Conservation (phyloP, 2,888 invertebrate genomes). For the Ethmia dodecea region DNA sequence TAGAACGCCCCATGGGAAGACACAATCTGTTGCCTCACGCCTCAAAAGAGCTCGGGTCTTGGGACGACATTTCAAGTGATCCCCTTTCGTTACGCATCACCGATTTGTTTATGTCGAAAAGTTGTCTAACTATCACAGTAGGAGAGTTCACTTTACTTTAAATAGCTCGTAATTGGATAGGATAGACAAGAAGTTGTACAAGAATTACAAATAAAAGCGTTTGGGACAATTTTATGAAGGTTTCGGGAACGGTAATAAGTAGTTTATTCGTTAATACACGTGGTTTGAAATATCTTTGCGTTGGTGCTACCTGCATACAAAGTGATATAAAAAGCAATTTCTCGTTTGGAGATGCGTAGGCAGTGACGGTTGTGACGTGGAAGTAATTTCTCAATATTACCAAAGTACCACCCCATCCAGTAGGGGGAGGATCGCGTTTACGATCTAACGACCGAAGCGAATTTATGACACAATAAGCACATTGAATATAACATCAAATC, state of each 20-base stretch:
- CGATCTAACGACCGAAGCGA: slow-evolving; percentile 1
- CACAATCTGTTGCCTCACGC: slow-evolving; percentile 27
- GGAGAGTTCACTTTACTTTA: not conserved
- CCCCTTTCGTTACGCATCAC: slow-evolving; percentile 31
- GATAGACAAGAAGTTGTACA: not conserved
- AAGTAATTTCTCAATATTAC: slow-evolving; percentile 28
- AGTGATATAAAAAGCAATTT: slow-evolving; percentile 11
- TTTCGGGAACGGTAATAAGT: too few species aligned
- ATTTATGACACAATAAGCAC: slow-evolving; percentile 13
- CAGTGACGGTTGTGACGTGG: slow-evolving; percentile 21
- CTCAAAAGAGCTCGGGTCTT: too few species aligned
- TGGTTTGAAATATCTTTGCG: not conserved
- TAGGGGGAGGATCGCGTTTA: not conserved
- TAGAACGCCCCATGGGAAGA: slow-evolving; percentile 41
- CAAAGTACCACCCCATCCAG: slow-evolving; percentile 10
- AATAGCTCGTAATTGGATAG: not conserved
- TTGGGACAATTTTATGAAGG: not conserved
- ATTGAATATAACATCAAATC: too few species aligned
- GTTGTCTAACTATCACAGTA: slow-evolving; percentile 8
- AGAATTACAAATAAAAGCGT: not conserved
- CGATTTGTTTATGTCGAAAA: slow-evolving; percentile 10
- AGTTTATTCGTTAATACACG: too few species aligned
- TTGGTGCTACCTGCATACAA: slow-evolving; percentile 1
- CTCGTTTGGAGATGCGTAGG: slow-evolving; percentile 11
- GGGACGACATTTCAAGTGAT: slow-evolving; percentile 24